Percentiles rank a stretch among this genome's conserved stretches.
Evolutionary conservation across 2,113 vertebrate genomes (phyloP).

Genomic region (Coryphaenoides rupestris): DNA sequence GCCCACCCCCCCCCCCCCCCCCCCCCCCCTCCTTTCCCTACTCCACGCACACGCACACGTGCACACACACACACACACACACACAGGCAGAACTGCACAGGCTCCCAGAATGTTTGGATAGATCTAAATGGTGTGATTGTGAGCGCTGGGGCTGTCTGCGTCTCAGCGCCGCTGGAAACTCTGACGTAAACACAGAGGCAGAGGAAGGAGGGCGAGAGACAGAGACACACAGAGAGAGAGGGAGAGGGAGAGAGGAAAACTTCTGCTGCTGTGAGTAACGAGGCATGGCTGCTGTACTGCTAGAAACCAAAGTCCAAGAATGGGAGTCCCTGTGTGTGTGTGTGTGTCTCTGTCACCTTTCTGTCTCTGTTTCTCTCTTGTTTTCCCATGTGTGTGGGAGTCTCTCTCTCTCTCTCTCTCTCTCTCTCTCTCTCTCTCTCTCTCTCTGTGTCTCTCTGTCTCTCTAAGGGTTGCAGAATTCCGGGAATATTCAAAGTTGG

Average conservation of each 20-base stretch:
- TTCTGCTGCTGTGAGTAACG: conserved; percentile 75
- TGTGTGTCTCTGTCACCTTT: conserved; percentile 32
- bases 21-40: conserved; percentile 33
- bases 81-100: no score
- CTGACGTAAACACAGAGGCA: conserved; percentile 69
- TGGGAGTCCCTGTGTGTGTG: conserved; percentile 40
- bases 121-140: conserved; percentile 78
- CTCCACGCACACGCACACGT: conserved; percentile 21
- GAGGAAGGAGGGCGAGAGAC: conserved; percentile 48
- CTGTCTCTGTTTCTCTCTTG: conserved; percentile 32
- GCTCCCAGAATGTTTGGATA: conserved; percentile 61
- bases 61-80: neutral
- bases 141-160: conserved; percentile 62
- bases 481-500: no score
- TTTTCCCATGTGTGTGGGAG: no score
- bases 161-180: conserved; percentile 72
- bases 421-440: neutral
- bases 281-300: conserved; percentile 76
- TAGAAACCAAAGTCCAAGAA: conserved; percentile 43
- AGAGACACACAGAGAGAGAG: neutral
- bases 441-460: no score
- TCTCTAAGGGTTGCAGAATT: no score
- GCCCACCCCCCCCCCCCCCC: conserved; percentile 18
- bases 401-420: conserved; percentile 22
- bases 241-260: conserved; percentile 39